Percentiles rank a stretch among this genome's conserved stretches.
Evolutionary conservation across 2,888 invertebrate genomes (phyloP).

Genomic region (Eristalinus sepulchralis): DNA sequence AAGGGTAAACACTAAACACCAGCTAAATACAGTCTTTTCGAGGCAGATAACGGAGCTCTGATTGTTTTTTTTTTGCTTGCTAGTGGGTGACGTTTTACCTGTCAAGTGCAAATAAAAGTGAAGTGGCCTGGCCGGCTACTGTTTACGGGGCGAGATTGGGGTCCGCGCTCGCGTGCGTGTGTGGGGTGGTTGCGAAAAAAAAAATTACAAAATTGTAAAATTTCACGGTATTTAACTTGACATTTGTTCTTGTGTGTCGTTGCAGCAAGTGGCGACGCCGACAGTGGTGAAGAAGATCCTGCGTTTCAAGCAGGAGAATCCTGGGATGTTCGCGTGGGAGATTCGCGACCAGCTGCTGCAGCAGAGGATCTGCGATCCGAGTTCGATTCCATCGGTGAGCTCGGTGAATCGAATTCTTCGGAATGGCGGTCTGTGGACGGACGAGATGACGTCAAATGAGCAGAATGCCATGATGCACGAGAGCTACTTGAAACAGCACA

Average conservation of each 20-base stretch:
- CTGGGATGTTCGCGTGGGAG: conserved; percentile 98
- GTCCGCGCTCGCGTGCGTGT: conserved; percentile 48
- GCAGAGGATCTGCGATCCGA: conserved; percentile 94
- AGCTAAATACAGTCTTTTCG: conserved; percentile 69
- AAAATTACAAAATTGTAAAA: conserved; percentile 69
- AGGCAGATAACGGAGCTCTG: conserved; percentile 60
- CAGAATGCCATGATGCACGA: conserved; percentile 76
- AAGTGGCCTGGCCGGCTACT: conserved; percentile 57
- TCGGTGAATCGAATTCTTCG: conserved; percentile 96
- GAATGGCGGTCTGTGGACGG: conserved; percentile 92
- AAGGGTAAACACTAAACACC: conserved; percentile 71
- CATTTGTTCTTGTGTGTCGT: conserved; percentile 73
- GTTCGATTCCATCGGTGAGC: conserved; percentile 95
- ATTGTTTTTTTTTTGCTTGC: conserved; percentile 51
- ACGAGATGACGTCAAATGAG: conserved; percentile 82
- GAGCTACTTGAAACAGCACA: conserved; percentile 79
- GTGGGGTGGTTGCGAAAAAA: conserved; percentile 34
- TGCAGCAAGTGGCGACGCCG: conserved; percentile 97
- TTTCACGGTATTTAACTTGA: conserved; percentile 79
- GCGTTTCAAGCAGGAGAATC: conserved; percentile 96
- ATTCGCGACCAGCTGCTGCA: conserved; percentile 94
- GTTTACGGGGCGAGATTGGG: conserved; percentile 39
- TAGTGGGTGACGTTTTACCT: conserved; percentile 57
- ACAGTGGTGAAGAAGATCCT: conserved; percentile 97
- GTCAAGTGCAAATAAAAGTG: conserved; percentile 71